A percentile compares a stretch with the other conserved stretches of the same genome.
Conservation (phyloP, 2,888 invertebrate genomes). For the Agrochola lychnidis region DNA sequence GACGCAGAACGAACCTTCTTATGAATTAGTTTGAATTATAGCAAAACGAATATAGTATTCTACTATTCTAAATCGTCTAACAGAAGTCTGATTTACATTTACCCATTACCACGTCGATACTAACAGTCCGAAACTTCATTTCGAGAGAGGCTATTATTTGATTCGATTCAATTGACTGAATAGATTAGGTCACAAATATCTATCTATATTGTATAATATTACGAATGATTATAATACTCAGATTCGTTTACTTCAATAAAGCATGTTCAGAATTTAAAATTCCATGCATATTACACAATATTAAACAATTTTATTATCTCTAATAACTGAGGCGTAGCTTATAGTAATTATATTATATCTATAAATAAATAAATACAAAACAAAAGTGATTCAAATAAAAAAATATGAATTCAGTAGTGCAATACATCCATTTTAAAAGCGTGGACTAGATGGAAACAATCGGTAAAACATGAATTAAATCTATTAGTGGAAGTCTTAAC, state of each 20-base stretch:
- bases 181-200: conserved; percentile 89
- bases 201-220: conserved; percentile 80
- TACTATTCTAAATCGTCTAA: conserved; percentile 62
- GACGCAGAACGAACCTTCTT: conserved; percentile 71
- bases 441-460: conserved; percentile 68
- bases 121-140: conserved; percentile 79
- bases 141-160: conserved; percentile 89
- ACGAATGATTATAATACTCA: conserved; percentile 84
- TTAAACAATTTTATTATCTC: conserved; percentile 67
- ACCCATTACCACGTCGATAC: conserved; percentile 70
- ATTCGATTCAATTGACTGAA: conserved; percentile 90
- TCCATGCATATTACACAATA: conserved; percentile 66
- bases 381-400: conserved; percentile 68
- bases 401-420: conserved; percentile 79
- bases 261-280: conserved; percentile 73
- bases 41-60: conserved; percentile 66
- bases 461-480: conserved; percentile 63
- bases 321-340: conserved; percentile 72
- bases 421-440: conserved; percentile 82
- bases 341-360: conserved; percentile 68
- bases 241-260: conserved; percentile 66
- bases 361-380: conserved; percentile 63
- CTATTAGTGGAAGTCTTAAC: conserved; percentile 76
- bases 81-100: conserved; percentile 73
- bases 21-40: conserved; percentile 60